Evolutionary conservation across 1,140 invertebrate species (phyloP).

Genomic region (Tetranychus urticae): DNA sequence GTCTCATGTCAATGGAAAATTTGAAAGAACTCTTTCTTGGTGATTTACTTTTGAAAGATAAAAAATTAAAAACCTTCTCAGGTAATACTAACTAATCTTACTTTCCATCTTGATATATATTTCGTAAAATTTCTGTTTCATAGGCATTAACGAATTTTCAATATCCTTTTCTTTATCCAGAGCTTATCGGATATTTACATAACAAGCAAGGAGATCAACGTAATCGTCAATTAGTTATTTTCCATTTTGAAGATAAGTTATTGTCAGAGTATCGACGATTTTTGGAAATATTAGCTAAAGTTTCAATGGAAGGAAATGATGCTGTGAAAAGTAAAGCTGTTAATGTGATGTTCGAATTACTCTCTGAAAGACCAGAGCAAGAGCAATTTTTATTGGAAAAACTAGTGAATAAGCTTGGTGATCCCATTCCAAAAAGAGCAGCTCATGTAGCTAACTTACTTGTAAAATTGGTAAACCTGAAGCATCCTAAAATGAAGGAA

Average conservation of each 20-base stretch:
- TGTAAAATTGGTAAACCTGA: constrained; percentile 43
- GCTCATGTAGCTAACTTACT: constrained; percentile 64
- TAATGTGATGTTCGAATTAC: constrained; percentile 41
- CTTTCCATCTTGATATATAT: neutral
- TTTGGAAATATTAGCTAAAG: constrained; percentile 32
- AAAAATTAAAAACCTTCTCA: constrained; percentile 7
- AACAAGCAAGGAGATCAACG: neutral
- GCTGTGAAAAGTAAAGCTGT: constrained; percentile 57
- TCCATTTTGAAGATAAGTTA: constrained; percentile 57
- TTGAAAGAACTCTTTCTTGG: constrained; percentile 9
- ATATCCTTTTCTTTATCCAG: neutral
- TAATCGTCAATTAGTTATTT: constrained; percentile 26
- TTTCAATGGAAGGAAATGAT: constrained; percentile 42
- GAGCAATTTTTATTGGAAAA: constrained; percentile 51
- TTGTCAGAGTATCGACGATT: constrained; percentile 50
- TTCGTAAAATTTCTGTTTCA: too few species aligned
- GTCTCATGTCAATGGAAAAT: constrained; percentile 33
- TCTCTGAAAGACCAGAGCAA: constrained; percentile 60
- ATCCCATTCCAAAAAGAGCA: constrained; percentile 61
- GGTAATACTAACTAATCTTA: neutral
- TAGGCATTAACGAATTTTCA: too few species aligned
- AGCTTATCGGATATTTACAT: neutral
- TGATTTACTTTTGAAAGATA: constrained; percentile 3
- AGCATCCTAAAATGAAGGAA: constrained; percentile 64
- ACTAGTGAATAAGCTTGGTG: constrained; percentile 84